These are phyloP conservation scores for Agonopterix alstromeriana DNA, from an alignment of 2,888 invertebrate species.

Conservation along the genomic window DNA sequence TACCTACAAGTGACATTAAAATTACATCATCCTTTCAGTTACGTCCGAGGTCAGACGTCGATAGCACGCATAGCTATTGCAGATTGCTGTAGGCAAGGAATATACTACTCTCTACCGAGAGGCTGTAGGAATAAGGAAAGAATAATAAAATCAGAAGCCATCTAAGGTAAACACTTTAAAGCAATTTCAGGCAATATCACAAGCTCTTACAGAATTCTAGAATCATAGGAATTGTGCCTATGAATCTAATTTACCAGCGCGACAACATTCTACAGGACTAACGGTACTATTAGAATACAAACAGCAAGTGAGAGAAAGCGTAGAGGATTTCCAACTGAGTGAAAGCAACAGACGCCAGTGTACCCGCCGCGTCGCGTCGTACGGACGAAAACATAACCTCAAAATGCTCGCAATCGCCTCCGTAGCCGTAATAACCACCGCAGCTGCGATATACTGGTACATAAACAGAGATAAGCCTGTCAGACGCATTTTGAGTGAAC, in stretches of 20 bases:
- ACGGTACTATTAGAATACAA: constrained; percentile 56
- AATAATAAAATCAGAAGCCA: not conserved
- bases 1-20: constrained; percentile 18
- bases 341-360: constrained; percentile 58
- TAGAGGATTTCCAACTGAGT: constrained; percentile 56
- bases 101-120: too few relatives aligned
- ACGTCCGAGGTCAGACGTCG: constrained; percentile 25
- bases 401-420: constrained; percentile 52
- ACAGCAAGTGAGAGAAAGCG: constrained; percentile 64
- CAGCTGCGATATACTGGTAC: constrained; percentile 57
- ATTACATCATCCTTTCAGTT: constrained; percentile 25
- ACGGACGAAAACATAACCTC: constrained; percentile 54
- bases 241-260: constrained; percentile 1
- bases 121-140: not conserved
- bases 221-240: not conserved
- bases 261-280: constrained; percentile 34
- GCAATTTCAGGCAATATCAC: too few relatives aligned
- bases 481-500: constrained; percentile 67
- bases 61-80: constrained; percentile 28
- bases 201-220: too few relatives aligned
- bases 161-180: not conserved
- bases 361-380: constrained; percentile 44
- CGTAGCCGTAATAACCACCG: constrained; percentile 37
- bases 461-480: constrained; percentile 73
- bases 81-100: too few relatives aligned